These are phyloP conservation scores for Sitta europaea DNA, from an alignment of 2,113 vertebrate genomes.

Conservation along the genomic window DNA sequence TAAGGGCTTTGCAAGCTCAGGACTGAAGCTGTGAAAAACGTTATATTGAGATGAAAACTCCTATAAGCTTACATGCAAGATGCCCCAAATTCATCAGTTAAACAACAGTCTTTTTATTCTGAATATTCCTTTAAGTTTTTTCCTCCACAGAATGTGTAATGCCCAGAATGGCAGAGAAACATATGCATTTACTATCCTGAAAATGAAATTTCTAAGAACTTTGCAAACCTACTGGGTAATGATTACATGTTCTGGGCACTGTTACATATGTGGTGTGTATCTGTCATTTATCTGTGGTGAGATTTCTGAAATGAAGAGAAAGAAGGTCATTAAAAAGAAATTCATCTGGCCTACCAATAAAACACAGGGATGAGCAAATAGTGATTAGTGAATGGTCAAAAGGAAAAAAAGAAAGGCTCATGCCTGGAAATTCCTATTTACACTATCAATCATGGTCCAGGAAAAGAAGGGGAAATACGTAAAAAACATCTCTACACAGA, in stretches of 20 bases:
- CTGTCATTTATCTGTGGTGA: slow-evolving; percentile 3
- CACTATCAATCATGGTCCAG: not conserved
- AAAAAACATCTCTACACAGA: not conserved
- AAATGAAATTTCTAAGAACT: not conserved
- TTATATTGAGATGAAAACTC: not conserved
- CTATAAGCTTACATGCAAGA: not conserved
- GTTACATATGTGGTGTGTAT: not conserved
- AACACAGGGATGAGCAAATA: slow-evolving; percentile 18
- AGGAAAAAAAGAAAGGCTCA: not conserved
- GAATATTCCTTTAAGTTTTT: not conserved
- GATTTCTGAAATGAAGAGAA: slow-evolving; percentile 12
- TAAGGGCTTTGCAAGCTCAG: not conserved
- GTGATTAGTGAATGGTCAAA: not conserved
- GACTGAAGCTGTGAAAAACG: not conserved
- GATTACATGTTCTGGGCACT: not conserved
- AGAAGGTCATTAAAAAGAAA: slow-evolving; percentile 25
- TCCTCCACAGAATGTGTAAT: not conserved
- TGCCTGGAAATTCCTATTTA: slow-evolving; percentile 22
- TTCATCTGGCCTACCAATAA: slow-evolving; percentile 14
- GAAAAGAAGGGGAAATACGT: not conserved
- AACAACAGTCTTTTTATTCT: not conserved
- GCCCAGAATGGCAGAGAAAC: not conserved
- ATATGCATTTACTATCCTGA: not conserved
- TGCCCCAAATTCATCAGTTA: not conserved
- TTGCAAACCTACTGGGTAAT: not conserved